phyloP scores from a whole-genome alignment of 2,113 vertebrate genomes.

The Acrocephalus kingi region DNA sequence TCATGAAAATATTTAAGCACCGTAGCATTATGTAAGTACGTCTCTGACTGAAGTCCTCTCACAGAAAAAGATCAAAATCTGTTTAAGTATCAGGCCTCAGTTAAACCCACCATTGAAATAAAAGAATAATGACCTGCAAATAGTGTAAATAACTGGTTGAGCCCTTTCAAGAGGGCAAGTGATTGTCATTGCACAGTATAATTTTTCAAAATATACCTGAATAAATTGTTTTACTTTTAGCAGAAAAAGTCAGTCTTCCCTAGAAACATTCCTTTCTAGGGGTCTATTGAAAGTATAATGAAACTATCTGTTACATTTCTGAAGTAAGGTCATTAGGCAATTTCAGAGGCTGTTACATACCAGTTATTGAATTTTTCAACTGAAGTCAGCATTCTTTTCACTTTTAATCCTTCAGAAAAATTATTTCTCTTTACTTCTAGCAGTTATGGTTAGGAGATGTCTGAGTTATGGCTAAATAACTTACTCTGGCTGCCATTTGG shows the following conservation, averaged over 20 bases:
- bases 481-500: neutral
- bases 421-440: neutral
- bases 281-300: neutral
- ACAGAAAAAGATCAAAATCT: neutral
- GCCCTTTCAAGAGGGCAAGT: neutral
- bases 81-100: neutral
- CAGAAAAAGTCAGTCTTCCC: neutral
- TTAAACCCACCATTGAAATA: neutral
- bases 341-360: neutral
- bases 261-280: neutral
- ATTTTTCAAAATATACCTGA: neutral
- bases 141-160: neutral
- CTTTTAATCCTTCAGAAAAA: neutral
- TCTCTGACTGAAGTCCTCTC: neutral
- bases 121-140: neutral
- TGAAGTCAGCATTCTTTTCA: neutral
- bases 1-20: neutral
- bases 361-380: neutral
- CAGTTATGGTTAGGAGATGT: neutral
- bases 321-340: neutral
- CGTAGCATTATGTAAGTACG: fast-evolving
- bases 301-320: neutral
- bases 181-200: neutral
- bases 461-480: neutral
- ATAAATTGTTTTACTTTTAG: neutral